Conservation (phyloP, 2,113 vertebrate species). For the Leucopsar rothschildi region DNA sequence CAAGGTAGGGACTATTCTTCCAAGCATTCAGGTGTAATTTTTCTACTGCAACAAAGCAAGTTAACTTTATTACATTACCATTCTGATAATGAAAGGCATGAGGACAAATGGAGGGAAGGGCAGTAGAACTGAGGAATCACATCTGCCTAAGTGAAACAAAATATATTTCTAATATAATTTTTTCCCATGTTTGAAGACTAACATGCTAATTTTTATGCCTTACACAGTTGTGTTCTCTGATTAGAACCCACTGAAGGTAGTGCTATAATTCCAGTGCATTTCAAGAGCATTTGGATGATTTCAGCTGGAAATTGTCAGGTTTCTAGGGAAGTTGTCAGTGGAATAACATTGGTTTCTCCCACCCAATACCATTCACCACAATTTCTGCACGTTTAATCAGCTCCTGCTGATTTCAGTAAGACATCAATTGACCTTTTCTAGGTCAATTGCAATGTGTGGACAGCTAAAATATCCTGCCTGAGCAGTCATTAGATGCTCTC, state of each 20-base stretch:
- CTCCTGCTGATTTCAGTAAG: background rate
- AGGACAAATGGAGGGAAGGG: background rate
- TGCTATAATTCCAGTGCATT: background rate
- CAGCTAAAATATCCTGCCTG: conserved; percentile 22
- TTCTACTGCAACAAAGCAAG: background rate
- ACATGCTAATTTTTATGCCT: background rate
- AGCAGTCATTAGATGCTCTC: background rate
- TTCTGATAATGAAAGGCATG: background rate
- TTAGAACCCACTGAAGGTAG: background rate
- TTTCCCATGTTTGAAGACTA: background rate
- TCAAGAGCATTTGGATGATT: background rate
- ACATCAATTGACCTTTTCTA: conserved; percentile 41
- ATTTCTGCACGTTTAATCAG: conserved; percentile 11
- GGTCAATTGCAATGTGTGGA: conserved; percentile 14
- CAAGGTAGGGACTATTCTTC: background rate
- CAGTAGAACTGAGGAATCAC: accelerated
- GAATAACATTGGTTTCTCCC: conserved; percentile 3
- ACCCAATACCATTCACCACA: background rate
- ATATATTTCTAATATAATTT: background rate
- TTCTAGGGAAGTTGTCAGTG: background rate
- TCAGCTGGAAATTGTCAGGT: background rate
- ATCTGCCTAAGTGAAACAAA: background rate
- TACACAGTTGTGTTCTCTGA: background rate
- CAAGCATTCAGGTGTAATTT: background rate
- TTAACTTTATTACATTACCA: background rate